phyloP scores from a whole-genome alignment of 2,797 vertebrate species.

The Enteromius thamalakanensis region DNA sequence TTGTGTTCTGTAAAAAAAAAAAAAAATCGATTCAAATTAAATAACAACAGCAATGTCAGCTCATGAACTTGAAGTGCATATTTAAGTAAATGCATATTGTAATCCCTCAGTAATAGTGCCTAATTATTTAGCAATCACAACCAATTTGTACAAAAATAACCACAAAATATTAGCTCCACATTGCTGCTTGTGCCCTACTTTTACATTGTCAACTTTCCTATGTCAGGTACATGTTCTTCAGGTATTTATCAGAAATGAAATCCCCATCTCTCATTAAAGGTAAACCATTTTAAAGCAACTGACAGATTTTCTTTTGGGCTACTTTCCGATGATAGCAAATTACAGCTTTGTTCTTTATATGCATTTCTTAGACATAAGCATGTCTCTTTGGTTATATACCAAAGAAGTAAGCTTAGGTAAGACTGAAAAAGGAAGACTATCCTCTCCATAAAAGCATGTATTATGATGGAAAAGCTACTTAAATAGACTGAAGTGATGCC shows the following conservation, averaged over 20 bases:
- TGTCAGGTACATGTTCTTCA: background rate
- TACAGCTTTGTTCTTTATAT: slow-evolving; percentile 41
- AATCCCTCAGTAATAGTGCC: background rate
- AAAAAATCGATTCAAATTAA: slow-evolving; percentile 20
- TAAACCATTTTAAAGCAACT: slow-evolving; percentile 30
- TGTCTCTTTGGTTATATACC: slow-evolving; percentile 10
- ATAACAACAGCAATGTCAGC: background rate
- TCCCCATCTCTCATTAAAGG: slow-evolving; percentile 21
- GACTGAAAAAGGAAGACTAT: background rate
- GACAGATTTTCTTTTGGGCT: slow-evolving; percentile 48
- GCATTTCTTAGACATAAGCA: slow-evolving; percentile 1
- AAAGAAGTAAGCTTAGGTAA: background rate
- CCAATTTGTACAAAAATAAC: background rate
- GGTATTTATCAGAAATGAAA: slow-evolving; percentile 5
- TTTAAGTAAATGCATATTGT: background rate
- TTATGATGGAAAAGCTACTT: background rate
- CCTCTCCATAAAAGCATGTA: background rate
- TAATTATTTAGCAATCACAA: background rate
- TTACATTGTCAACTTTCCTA: background rate
- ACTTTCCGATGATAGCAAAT: slow-evolving; percentile 24
- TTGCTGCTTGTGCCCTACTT: background rate
- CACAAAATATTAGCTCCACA: background rate
- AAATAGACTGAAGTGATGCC: background rate
- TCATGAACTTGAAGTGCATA: background rate
- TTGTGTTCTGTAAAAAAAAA: background rate